Base-by-base conservation (phyloP, 2,797 vertebrate genomes). In the Podargus strigoides region DNA sequence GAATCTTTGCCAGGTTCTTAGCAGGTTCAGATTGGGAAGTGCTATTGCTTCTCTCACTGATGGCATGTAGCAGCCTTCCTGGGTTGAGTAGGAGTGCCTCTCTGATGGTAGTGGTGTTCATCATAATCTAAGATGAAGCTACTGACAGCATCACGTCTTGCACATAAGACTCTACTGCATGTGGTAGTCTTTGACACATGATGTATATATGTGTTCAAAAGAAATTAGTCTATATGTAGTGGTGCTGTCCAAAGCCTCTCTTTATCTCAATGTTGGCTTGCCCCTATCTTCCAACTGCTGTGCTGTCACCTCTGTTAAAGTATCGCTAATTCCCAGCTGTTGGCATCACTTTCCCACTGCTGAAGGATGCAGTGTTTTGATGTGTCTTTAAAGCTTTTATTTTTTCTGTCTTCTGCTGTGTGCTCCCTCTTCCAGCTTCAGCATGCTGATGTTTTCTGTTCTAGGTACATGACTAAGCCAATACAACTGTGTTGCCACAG, bases 401-500 rank as follows among this genome's bases (percentile, higher is more conserved):
- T 60, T 82, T 84, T 85, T 20, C 28, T 78, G 9, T 68, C 50
- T 77, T 85, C 49, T 81, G n/a, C 34, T 82, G 26, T 44, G 7
- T 19, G 44, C 32, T 93, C 8, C 22, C 12, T 59, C 78, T 82
- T 90, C 50, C 70, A 91, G 68, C 72, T 87, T 91, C 52, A 64
- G 46, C 49, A 68, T 77, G 60, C 46, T 60, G 44, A 23, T 77
- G 22, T 87, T 60, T 87, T 85, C 75, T 53, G 49, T 70, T 87
- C 91, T 79, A 89, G 89, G 64, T 77, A 36, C 41, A n/a, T 74
- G 64, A 95, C 82, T 80, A 83, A 95, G 75, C 60, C 76, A 68
- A 59, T 74, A 22, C 6, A 76, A 69, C 47, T 63, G 63, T 55
- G 58, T 42, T 94, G 64, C 46, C 66, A 66, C 47, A 60, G 70